Evolutionary conservation across 1,140 invertebrate genomes (phyloP), one percentile per base, ranked within the genome.

Genomic region (Yoshiicerus persimilis): DNA sequence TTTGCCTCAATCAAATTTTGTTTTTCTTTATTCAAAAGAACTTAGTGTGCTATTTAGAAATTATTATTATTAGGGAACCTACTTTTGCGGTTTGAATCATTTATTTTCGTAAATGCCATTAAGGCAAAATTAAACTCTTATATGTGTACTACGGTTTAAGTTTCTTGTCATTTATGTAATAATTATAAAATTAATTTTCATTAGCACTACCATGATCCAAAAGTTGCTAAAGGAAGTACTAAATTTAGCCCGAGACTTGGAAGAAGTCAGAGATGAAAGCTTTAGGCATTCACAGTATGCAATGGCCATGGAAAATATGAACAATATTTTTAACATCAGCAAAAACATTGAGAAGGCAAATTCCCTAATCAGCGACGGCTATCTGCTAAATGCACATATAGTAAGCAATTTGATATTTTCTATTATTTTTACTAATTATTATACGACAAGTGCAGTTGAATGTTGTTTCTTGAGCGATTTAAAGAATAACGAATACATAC

Each of bases 301-400:
- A 0, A 98, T 98, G 13, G 98, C 98, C 2, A 98, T 98, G 94
- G 98, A 99, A 92, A 99, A 99, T 92, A 93, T 99, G 6, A 99
- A 99, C 92, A 98, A 99, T 92, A 98, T 99, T 87, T 99, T 99
- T 91, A 99, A 97, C 70, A 98, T 99, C 0, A 98, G 97, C 13
- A 97, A 99, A 92, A 99, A 97, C 93, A 97, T 99, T 2, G 96
- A 97, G 86, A 98, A 97, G 93, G 99, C 98, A 0, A 96, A 98
- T 91, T 95, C 97, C 84, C 96, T 96, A 93, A 99, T 99, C 88
- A 96, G 96, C 89, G 98, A 99, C 90, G 98, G 98, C 83, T 98
- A 99, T 93, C 93, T 99, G 13, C 92, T 99, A 0, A 96, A 98
- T 92, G 98, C 98, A 13, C 98, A 99, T 93, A 96, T 99, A 94